Evolutionary conservation across 2,797 vertebrate species (phyloP).

Genomic region (Eleutherodactylus coqui): DNA sequence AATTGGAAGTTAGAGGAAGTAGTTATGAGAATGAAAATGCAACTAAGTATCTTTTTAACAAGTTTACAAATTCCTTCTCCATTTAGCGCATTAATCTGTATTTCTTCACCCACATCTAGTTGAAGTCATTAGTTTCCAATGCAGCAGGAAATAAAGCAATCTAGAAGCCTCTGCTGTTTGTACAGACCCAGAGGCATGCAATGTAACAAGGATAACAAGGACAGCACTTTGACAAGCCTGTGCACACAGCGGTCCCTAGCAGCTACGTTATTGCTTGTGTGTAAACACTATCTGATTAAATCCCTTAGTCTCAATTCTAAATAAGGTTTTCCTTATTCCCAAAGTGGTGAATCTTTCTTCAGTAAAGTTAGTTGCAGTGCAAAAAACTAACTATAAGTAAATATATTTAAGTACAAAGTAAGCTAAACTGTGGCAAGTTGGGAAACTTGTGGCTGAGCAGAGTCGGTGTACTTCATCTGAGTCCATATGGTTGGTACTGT

Average conservation of each 20-base stretch:
- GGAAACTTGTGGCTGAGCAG: too few species aligned
- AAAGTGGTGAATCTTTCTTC: constrained; percentile 7
- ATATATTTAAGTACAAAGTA: constrained; percentile 15
- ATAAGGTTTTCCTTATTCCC: constrained; percentile 50
- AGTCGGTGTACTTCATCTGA: neutral
- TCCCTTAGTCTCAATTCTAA: constrained; percentile 21
- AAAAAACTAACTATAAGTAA: constrained; percentile 39
- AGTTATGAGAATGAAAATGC: too few species aligned
- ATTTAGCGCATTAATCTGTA: constrained; percentile 15
- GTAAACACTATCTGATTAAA: constrained; percentile 53
- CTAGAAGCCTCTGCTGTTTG: constrained; percentile 4
- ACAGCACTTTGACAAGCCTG: constrained; percentile 34
- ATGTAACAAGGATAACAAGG: constrained; percentile 48
- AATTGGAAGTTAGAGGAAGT: neutral
- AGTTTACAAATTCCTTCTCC: neutral
- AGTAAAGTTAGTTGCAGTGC: constrained; percentile 32
- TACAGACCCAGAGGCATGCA: constrained; percentile 44
- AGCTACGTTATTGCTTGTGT: constrained; percentile 52
- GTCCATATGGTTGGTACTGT: neutral
- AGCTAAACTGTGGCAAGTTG: neutral
- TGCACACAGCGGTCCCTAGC: constrained; percentile 35
- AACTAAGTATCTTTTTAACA: neutral
- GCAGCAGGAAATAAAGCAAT: constrained; percentile 29
- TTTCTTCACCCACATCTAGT: constrained; percentile 14
- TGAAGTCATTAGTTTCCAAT: constrained; percentile 42